A percentile compares a stretch with the other conserved stretches of the same genome.
These are phyloP conservation scores for Heterodera filipjevi DNA, from an alignment of 2,888 invertebrate genomes.

Conservation along the genomic window DNA sequence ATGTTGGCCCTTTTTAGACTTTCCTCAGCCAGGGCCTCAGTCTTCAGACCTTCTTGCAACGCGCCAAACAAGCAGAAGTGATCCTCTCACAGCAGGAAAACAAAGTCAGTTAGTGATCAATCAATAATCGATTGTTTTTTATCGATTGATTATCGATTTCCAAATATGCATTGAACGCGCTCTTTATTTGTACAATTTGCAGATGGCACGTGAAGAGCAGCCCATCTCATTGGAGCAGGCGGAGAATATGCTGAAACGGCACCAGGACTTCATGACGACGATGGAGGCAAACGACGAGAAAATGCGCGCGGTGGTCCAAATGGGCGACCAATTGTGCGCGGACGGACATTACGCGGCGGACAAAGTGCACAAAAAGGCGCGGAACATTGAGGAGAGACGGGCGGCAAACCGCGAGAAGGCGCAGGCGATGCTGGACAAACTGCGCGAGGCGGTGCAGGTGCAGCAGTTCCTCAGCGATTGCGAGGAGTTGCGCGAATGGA, in stretches of 20 bases:
- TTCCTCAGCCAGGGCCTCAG: conserved; percentile 75
- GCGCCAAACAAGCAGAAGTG: conserved; percentile 92
- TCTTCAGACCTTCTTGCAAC: conserved; percentile 87
- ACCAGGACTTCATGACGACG: conserved; percentile 97
- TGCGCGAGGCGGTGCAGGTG: conserved; percentile 88
- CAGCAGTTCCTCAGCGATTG: conserved; percentile 91
- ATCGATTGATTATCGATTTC: background rate
- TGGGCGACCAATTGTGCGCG: conserved; percentile 85
- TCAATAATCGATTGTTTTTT: too few species aligned
- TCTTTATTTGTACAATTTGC: conserved; percentile 65
- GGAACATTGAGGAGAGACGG: conserved; percentile 83
- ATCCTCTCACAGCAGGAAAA: conserved; percentile 97
- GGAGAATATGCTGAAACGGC: conserved; percentile 92
- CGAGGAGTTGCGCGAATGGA: conserved; percentile 96
- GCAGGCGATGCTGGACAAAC: conserved; percentile 78
- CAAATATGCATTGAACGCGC: background rate
- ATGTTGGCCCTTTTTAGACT: background rate
- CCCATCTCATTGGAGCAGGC: conserved; percentile 81
- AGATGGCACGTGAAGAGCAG: conserved; percentile 88
- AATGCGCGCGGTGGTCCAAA: conserved; percentile 82
- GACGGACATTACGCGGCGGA: conserved; percentile 94
- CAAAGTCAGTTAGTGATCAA: conserved; percentile 41
- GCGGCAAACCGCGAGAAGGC: conserved; percentile 85
- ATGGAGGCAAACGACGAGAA: conserved; percentile 99
- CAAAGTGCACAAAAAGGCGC: conserved; percentile 86